These are phyloP conservation scores for Cybosia mesomella DNA, from an alignment of 2,888 invertebrate genomes.

Conservation along the genomic window DNA sequence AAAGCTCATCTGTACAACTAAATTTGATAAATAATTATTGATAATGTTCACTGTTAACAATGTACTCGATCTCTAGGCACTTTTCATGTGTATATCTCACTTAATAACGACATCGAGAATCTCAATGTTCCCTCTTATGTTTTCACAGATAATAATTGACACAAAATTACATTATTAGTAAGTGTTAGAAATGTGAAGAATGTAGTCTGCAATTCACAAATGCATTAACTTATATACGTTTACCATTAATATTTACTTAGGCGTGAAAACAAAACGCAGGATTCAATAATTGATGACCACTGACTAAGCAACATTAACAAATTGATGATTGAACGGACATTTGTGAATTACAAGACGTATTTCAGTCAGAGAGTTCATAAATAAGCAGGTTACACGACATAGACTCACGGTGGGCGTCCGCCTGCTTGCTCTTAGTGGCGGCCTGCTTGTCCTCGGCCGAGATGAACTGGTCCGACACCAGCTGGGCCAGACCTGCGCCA, in stretches of 20 bases:
- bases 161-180: neutral
- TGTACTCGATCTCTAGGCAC: too few relatives aligned
- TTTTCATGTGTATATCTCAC: too few relatives aligned
- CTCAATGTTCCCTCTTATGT: too few relatives aligned
- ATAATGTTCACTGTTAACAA: too few relatives aligned
- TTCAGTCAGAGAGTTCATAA: neutral
- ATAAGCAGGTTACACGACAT: neutral
- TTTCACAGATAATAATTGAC: too few relatives aligned
- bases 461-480: conserved; percentile 80
- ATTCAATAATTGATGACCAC: too few relatives aligned
- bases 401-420: conserved; percentile 64
- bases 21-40: too few relatives aligned
- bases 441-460: conserved; percentile 67
- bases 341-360: neutral
- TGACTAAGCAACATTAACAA: too few relatives aligned
- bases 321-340: neutral
- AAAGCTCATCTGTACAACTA: too few relatives aligned
- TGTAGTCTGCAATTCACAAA: neutral
- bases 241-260: too few relatives aligned
- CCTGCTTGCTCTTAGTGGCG: conserved; percentile 54
- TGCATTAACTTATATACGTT: neutral
- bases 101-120: too few relatives aligned
- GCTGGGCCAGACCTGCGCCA: conserved; percentile 77
- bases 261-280: neutral
- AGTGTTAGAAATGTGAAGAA: neutral